Conservation (phyloP, 1,140 invertebrate species). For the Bombus confusus region DNA sequence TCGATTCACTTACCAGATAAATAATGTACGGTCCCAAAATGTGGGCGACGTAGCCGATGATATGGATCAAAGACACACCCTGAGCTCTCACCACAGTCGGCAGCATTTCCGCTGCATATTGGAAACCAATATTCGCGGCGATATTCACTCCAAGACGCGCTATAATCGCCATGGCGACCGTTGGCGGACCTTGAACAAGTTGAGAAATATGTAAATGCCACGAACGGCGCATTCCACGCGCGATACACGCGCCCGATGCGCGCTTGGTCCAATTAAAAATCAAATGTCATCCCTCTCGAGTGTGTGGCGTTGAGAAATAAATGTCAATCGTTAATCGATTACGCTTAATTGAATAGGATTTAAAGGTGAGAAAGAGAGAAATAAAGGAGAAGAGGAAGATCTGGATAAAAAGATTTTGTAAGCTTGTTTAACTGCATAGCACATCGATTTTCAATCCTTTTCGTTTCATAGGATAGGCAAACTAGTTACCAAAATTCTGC, state of each 20-base stretch:
- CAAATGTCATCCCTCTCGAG: neutral
- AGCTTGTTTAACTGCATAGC: no score
- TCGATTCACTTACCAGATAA: slow-evolving; percentile 84
- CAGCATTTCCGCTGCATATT: slow-evolving; percentile 93
- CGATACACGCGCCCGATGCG: neutral
- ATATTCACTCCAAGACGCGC: slow-evolving; percentile 93
- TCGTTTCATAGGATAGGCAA: no score
- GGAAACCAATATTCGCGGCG: slow-evolving; percentile 94
- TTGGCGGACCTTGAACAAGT: slow-evolving; percentile 74
- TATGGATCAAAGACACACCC: slow-evolving; percentile 92
- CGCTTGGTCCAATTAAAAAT: neutral
- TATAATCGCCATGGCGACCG: slow-evolving; percentile 89
- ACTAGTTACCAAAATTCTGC: no score
- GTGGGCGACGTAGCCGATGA: slow-evolving; percentile 91
- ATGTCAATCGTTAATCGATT: neutral
- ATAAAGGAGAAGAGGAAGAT: neutral
- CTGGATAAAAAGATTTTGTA: neutral
- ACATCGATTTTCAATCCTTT: no score
- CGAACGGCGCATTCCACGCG: neutral
- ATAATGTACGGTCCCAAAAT: slow-evolving; percentile 92
- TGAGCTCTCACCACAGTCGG: slow-evolving; percentile 94
- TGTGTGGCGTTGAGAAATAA: neutral
- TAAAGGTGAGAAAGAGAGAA: neutral
- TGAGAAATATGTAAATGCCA: slow-evolving; percentile 40
- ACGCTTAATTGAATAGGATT: neutral